These are phyloP conservation scores for Dicyrtomina minuta DNA, from an alignment of 2,888 invertebrate species.

Conservation along the genomic window DNA sequence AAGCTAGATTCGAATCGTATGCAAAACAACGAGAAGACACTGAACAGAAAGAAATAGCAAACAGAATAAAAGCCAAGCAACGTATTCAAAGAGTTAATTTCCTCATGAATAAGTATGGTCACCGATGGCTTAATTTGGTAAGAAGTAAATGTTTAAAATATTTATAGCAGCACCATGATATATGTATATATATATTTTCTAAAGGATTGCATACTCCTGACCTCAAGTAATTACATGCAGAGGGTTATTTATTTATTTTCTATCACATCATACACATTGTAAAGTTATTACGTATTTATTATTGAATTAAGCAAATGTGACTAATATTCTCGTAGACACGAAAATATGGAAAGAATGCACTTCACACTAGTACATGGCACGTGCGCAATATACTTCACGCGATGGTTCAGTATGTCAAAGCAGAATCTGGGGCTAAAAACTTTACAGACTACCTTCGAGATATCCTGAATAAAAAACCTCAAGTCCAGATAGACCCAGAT, in stretches of 20 bases:
- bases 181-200: too few species aligned
- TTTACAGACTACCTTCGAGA: constrained; percentile 16
- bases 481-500: background rate
- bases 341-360: background rate
- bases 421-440: constrained; percentile 15
- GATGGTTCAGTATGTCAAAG: constrained; percentile 20
- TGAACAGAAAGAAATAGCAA: background rate
- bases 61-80: background rate
- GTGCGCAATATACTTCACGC: constrained; percentile 27
- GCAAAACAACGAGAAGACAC: background rate
- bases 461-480: constrained; percentile 3
- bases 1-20: background rate
- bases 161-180: too few species aligned
- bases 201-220: too few species aligned
- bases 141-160: too few species aligned
- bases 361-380: constrained; percentile 24
- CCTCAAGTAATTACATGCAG: too few species aligned
- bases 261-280: background rate
- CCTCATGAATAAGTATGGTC: constrained; percentile 36
- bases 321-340: constrained; percentile 14
- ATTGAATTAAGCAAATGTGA: background rate
- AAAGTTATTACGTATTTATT: background rate
- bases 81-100: background rate
- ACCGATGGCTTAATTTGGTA: constrained; percentile 21
- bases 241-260: too few species aligned